Base-by-base conservation (phyloP, 2,888 invertebrate species). In the Cyclophora albipunctata region DNA sequence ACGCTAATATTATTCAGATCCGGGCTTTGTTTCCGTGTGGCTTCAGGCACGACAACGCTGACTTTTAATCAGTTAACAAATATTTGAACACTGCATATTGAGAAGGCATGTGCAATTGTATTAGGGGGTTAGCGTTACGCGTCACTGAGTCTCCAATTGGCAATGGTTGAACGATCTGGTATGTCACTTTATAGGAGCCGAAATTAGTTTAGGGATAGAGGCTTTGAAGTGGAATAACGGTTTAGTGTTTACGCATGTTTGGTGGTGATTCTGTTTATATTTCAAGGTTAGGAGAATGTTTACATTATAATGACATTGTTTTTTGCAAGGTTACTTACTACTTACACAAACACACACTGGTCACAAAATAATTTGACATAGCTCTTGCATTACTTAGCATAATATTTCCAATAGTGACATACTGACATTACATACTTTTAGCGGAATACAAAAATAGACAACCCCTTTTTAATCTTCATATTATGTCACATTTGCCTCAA, bases 11-110 rank as follows among this genome's bases (percentile, higher is more conserved):
- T 82, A 84, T 84, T 82, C 77, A 81, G 81, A 81, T 75, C 75
- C 66, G 70, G 66, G 64, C 53, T 76, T 78, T 76, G 79, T 74
- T 78, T 73, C 76, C 74, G 66, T 75, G 77, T 71, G 63, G 76
- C 78, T 73, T 59, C 63, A 54, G 77, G 79, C 79, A 77, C 63
- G 83, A 82, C 82, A 78, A 80, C 81, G 78, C 78, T 82, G 78
- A 82, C 84, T 85, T 87, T 85, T 86, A 85, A 86, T 86, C 86
- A 86, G 79, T 78, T 69, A 64, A 75, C 84, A 83, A 85, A 87
- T 81, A 84, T 86, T 82, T 82, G 69, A 55, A 48, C 66, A 67
- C 64, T 80, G 84, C 84, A 84, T 84, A 83, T 84, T 81, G 84
- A 84, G 84, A 71, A 84, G 75, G 63, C 62, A 49, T 86, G 86